phyloP scores from a whole-genome alignment of 1,140 invertebrate species.

The Drosophila mauritiana region DNA sequence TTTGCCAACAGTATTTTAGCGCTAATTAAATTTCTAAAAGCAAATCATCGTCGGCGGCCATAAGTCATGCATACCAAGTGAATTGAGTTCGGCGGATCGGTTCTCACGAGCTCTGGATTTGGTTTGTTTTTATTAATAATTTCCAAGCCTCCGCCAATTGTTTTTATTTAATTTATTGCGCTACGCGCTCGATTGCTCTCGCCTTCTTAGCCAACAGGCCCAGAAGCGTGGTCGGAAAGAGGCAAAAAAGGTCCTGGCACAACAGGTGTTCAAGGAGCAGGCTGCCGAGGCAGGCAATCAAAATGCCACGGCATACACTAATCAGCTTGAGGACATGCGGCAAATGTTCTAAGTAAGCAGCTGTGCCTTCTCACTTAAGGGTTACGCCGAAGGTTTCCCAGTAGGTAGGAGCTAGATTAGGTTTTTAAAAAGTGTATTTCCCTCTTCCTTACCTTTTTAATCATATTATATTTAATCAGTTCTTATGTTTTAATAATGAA shows the following conservation, averaged over 20 bases:
- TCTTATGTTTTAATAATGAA: no score
- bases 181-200: constrained; percentile 55
- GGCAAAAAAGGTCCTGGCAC: constrained; percentile 33
- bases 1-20: constrained; percentile 57
- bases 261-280: constrained; percentile 43
- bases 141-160: constrained; percentile 34
- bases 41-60: constrained; percentile 37
- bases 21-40: constrained; percentile 70
- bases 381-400: neutral
- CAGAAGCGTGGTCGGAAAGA: constrained; percentile 1
- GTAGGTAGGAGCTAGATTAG: neutral
- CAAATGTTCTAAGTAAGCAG: constrained; percentile 24
- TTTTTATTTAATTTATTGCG: constrained; percentile 78
- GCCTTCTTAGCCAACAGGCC: constrained; percentile 7
- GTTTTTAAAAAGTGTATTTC: neutral
- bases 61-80: constrained; percentile 76
- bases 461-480: no score
- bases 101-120: constrained; percentile 11
- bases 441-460: neutral
- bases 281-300: constrained; percentile 44
- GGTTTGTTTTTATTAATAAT: constrained; percentile 47
- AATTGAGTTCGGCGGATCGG: constrained; percentile 33
- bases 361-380: neutral
- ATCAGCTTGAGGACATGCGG: constrained; percentile 51
- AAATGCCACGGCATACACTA: constrained; percentile 54